These are phyloP conservation scores for Temnothorax nylanderi DNA, from an alignment of 1,140 invertebrate genomes.

Conservation along the genomic window DNA sequence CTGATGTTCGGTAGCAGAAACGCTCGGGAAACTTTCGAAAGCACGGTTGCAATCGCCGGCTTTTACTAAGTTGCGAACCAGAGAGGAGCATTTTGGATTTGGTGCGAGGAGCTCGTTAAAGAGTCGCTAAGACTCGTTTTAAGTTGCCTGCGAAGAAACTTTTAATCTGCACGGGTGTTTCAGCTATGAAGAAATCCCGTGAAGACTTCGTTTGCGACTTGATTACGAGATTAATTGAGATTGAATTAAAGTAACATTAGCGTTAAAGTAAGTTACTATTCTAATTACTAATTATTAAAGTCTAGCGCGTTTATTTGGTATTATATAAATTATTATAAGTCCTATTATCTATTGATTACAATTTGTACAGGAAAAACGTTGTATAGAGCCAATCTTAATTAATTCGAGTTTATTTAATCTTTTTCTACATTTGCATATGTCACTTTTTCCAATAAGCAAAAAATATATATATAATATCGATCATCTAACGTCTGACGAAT, in stretches of 20 bases:
- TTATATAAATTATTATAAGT: conserved; percentile 1
- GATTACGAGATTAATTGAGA: conserved; percentile 55
- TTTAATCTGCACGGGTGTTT: conserved; percentile 49
- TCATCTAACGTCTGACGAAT: too few relatives aligned
- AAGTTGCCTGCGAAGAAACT: conserved; percentile 39
- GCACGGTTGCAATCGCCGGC: conserved; percentile 59
- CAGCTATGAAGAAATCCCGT: conserved; percentile 39
- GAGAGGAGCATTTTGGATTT: conserved; percentile 50
- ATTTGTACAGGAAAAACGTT: neutral
- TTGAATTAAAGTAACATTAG: conserved; percentile 45
- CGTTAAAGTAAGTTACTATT: neutral
- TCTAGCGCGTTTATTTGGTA: neutral
- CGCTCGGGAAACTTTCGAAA: conserved; percentile 62
- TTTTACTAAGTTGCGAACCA: conserved; percentile 51
- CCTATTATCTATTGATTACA: neutral
- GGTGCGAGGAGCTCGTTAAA: conserved; percentile 54
- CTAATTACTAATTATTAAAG: neutral
- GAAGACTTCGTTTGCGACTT: conserved; percentile 49
- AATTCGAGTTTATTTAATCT: neutral
- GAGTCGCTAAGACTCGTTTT: conserved; percentile 57
- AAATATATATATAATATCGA: neutral
- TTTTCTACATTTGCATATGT: neutral
- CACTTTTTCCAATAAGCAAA: neutral
- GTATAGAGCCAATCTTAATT: neutral
- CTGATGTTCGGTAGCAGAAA: conserved; percentile 55